Evolutionary conservation across 2,888 invertebrate genomes (phyloP), one percentile per base, ranked within the genome.

Genomic region (Incurvaria masculella): DNA sequence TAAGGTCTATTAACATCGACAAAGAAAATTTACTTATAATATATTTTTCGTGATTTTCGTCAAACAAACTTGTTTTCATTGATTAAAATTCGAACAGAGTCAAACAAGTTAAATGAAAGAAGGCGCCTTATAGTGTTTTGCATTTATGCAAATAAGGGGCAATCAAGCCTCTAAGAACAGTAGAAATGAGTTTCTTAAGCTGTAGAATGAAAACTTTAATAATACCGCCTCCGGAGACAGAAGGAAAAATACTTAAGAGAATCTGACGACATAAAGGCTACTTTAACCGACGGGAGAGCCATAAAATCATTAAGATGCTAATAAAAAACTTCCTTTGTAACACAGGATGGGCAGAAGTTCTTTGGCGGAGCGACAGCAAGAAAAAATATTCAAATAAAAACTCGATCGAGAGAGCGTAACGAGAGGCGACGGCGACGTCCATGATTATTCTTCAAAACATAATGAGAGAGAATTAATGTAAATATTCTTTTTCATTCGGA

Each of bases 261-360:
- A 78, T 78, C 78, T 78, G 78, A 76, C 78, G 75, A 76, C 78
- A 78, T 78, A 78, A 78, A 78, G 78, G 74, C 76, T 74, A 73
- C 74, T 76, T 76, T 78, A 78, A 78, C 74, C 70, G 71, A 74
- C n/a, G 73, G 74, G 72, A 72, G 69, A 69, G 72, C 75, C 78
- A 79, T 79, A 79, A 79, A 79, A 79, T 79, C 79, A 79, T 79
- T 79, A 79, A 79, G 79, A 79, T 79, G 79, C 79, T 79, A 79
- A 79, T 79, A 79, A 79, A 79, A 79, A 78, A 79, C 78, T 79
- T 74, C 78, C 78, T 76, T 76, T 76, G 76, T 76, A 65, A 66
- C 68, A 62, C 72, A 68, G 72, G 72, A 69, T 70, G 72, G 70
- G 74, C 72, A 70, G 33, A 33, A 45, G 41, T 41, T 41, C 41